Evolutionary conservation across 2,113 vertebrate genomes (phyloP), one percentile per base, ranked within the genome.

Genomic region (Larimichthys crocea): DNA sequence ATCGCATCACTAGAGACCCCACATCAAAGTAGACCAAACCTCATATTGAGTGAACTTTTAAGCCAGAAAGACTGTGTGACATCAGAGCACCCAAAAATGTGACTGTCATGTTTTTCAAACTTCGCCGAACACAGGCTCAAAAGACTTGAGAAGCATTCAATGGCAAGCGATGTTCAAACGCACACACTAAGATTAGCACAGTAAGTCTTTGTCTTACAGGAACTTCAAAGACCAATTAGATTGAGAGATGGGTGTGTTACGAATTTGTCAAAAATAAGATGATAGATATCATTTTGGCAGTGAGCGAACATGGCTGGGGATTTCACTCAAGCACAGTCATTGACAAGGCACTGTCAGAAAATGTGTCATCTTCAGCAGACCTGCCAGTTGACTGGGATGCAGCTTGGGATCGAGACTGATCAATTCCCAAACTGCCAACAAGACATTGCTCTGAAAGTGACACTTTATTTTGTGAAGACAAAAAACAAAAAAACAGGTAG

Each of bases 61-160:
- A 91, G 91, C 91, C 86, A 91, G 76, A 88, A 86, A 91, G 77
- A 87, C 76, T 88, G 76, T 86, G 91, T 92, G 90, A 94, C 94
- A 94, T 94, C 90, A 92, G 85, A 93, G 84, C 89, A 91, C 90
- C 90, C 85, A 92, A 93, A 93, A 94, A 93, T 89, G 90, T 87
- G 93, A 94, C 91, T 94, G 92, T 94, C 94, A 94, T 93, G 91
- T 92, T 91, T 91, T 93, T 90, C 86, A 89, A 90, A 92, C 88
- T 89, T 87, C 40, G 79, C 75, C 73, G 88, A 88, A 85, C 77
- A 82, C 74, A 69, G 69, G 80, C 90, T 92, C 81, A 85, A 82
- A 40, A 85, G 89, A 85, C 83, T 80, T 71, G 70, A 84, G 85
- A 91, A 90, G 82, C 81, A 86, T 75, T 87, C 82, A 76, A 74